Evolutionary conservation across 2,113 vertebrate species (phyloP).

Genomic region (Pipa parva): DNA sequence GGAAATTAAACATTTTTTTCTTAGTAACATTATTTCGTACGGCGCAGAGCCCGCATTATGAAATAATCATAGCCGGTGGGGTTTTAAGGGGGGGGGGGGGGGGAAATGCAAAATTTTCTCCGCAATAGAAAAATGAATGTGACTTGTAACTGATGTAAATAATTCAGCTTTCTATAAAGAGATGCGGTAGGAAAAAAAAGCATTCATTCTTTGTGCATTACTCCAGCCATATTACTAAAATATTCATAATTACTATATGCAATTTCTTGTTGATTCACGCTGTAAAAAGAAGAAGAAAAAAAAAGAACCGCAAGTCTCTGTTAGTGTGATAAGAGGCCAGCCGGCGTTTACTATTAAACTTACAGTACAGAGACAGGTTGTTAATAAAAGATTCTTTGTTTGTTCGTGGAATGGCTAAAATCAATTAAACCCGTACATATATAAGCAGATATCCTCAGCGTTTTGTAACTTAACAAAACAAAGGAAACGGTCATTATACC

Average conservation of each 20-base stretch:
- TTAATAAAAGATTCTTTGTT: conserved; percentile 7
- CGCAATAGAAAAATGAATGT: conserved; percentile 18
- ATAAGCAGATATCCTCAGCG: conserved; percentile 29
- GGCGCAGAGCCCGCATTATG: not conserved
- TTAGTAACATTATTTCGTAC: not conserved
- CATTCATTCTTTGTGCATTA: conserved; percentile 2
- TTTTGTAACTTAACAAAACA: conserved; percentile 29
- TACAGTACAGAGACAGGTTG: not conserved
- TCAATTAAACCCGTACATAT: conserved; percentile 22
- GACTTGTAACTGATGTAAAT: conserved; percentile 13
- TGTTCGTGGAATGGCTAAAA: not conserved
- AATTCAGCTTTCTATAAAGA: conserved; percentile 37
- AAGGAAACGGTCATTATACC: conserved; percentile 27
- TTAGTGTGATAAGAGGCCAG: not conserved
- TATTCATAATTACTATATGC: conserved; percentile 31
- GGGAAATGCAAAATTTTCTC: not conserved
- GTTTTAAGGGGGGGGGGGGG: not conserved
- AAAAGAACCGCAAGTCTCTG: not conserved
- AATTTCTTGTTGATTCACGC: not conserved
- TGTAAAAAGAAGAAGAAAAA: not conserved
- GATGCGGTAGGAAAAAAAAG: conserved; percentile 10
- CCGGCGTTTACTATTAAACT: conserved; percentile 3
- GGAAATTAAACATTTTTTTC: conserved; percentile 8
- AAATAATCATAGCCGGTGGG: not conserved
- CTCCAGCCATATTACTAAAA: conserved; percentile 11